phyloP scores from a whole-genome alignment of 2,888 invertebrate genomes.

The Sphaerophoria taeniata region DNA sequence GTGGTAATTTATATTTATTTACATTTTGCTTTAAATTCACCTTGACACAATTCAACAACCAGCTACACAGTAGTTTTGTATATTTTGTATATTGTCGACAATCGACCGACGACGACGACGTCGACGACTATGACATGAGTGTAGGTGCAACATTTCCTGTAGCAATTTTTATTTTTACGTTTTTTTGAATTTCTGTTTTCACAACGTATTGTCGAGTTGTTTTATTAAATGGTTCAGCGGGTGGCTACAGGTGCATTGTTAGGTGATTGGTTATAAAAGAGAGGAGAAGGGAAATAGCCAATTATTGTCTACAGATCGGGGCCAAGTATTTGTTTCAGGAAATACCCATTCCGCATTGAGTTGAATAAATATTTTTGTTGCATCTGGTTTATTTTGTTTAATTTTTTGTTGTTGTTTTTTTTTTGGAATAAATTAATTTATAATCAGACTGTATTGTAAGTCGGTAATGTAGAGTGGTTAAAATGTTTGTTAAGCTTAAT shows the following conservation, averaged over 20 bases:
- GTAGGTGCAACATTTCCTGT: constrained; percentile 74
- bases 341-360: constrained; percentile 48
- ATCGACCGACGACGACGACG: constrained; percentile 25
- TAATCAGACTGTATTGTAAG: too few relatives aligned
- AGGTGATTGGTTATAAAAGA: not conserved
- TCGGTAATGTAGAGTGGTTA: not conserved
- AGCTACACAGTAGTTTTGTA: constrained; percentile 47
- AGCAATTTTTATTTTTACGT: constrained; percentile 35
- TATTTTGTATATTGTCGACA: constrained; percentile 24
- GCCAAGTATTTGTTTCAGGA: constrained; percentile 59
- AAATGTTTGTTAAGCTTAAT: too few relatives aligned
- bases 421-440: too few relatives aligned
- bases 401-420: not conserved
- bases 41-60: constrained; percentile 71
- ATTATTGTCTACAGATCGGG: constrained; percentile 51
- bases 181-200: constrained; percentile 28
- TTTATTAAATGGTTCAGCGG: constrained; percentile 65
- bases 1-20: constrained; percentile 75
- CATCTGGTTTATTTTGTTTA: constrained; percentile 43
- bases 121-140: constrained; percentile 60
- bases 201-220: constrained; percentile 53
- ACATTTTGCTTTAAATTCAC: constrained; percentile 73
- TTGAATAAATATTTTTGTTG: constrained; percentile 53
- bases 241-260: constrained; percentile 67
- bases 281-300: not conserved